These are phyloP conservation scores for Monochamus alternatus DNA, from an alignment of 2,888 invertebrate genomes.

Conservation along the genomic window DNA sequence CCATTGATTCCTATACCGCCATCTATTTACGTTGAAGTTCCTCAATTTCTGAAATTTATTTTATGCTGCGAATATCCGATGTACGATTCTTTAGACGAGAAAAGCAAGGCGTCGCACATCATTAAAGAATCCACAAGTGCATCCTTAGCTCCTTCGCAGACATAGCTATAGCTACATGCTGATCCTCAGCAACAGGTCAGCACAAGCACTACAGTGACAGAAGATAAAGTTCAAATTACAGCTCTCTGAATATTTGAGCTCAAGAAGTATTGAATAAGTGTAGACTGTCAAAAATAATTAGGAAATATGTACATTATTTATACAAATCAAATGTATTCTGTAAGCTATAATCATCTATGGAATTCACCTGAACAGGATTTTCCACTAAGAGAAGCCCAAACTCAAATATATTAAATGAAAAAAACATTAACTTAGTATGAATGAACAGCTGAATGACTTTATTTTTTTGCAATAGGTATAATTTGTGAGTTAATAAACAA, in stretches of 20 bases:
- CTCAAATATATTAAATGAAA: no score
- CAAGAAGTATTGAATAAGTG: background rate
- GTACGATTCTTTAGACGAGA: conserved; percentile 84
- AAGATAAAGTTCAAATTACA: conserved; percentile 57
- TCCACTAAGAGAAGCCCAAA: no score
- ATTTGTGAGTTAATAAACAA: no score
- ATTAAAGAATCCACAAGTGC: conserved; percentile 82
- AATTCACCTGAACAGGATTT: no score
- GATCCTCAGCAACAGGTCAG: conserved; percentile 58
- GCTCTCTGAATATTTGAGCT: conserved; percentile 49
- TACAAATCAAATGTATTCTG: conserved; percentile 13
- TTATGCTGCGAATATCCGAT: conserved; percentile 92
- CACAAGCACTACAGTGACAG: conserved; percentile 49
- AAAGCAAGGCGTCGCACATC: conserved; percentile 73
- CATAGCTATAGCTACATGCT: conserved; percentile 79
- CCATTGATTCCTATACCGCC: conserved; percentile 92
- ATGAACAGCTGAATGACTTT: no score
- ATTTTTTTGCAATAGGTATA: no score
- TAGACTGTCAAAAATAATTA: conserved; percentile 12
- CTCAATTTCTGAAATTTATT: conserved; percentile 85
- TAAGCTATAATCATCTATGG: background rate
- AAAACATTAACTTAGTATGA: no score
- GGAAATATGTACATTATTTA: background rate
- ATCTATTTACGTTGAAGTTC: conserved; percentile 89
- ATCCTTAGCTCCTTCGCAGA: conserved; percentile 80